A percentile compares a stretch with the other conserved stretches of the same genome.
phyloP scores from a whole-genome alignment of 2,113 vertebrate species.

The Trichechus manatus region DNA sequence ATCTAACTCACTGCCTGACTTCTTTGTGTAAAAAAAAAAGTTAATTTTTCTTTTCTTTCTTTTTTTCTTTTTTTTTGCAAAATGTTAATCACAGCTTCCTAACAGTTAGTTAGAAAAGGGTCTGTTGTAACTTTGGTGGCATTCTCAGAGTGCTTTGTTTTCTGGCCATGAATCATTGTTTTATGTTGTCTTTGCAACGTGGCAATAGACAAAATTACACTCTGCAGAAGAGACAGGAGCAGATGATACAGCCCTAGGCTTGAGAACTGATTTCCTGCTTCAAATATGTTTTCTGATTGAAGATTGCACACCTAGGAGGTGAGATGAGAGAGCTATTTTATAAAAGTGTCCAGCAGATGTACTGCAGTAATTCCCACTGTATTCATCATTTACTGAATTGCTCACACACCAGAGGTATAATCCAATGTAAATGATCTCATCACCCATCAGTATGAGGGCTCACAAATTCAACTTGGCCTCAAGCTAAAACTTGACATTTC shows the following conservation, averaged over 20 bases:
- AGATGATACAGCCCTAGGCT: slow-evolving; percentile 72
- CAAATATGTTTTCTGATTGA: slow-evolving; percentile 79
- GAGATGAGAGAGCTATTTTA: slow-evolving; percentile 66
- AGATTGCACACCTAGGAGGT: slow-evolving; percentile 79
- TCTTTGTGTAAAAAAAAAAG: not conserved
- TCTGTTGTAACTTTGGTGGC: not conserved
- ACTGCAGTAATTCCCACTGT: slow-evolving; percentile 58
- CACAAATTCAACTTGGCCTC: slow-evolving; percentile 80
- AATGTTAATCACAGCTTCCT: slow-evolving; percentile 58
- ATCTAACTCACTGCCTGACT: not conserved
- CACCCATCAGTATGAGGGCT: slow-evolving; percentile 69
- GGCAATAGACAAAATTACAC: slow-evolving; percentile 69
- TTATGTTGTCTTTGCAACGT: not conserved
- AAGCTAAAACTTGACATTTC: slow-evolving; percentile 82
- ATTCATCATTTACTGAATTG: slow-evolving; percentile 70
- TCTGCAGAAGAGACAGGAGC: slow-evolving; percentile 65
- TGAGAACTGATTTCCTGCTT: slow-evolving; percentile 78
- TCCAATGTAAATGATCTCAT: slow-evolving; percentile 80
- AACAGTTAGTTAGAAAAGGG: slow-evolving; percentile 8
- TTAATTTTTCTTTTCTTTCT: not conserved
- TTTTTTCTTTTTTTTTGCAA: not conserved
- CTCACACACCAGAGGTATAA: slow-evolving; percentile 62
- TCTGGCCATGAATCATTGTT: slow-evolving; percentile 45
- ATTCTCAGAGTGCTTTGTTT: slow-evolving; percentile 34
- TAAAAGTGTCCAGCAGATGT: slow-evolving; percentile 73